Base-by-base conservation (phyloP, 2,113 vertebrate species). In the Colinus virginianus region DNA sequence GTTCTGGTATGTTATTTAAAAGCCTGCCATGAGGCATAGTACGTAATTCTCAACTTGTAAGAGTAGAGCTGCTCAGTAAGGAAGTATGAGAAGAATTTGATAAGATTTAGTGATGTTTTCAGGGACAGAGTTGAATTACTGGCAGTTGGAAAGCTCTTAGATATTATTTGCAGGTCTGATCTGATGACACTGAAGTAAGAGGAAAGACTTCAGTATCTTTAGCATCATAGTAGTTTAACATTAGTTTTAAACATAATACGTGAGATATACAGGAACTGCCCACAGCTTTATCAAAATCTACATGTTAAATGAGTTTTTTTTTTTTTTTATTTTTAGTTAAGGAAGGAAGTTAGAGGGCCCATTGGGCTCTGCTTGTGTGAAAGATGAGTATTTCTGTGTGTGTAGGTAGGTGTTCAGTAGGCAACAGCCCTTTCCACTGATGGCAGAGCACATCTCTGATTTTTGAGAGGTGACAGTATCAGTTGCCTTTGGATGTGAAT, bases 31-130 rank as follows among this genome's bases (percentile, higher is more conserved):
- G 66, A 96, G 87, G 88, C 71, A 88, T 76, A 83, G 84, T 85
- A 90, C 2, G 16, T 92, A 83, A 94, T 90, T 96, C 61, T 94
- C 84, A 89, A 88, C 64, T 90, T 81, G 6, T 92, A 92, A 85
- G 68, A 18, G 10, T 40, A 83, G 51, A 84, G 21, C 68, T 92
- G 82, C 71, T 94, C 92, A 83, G 68, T 79, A 92, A 88, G 64
- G 68, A 94, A 93, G 80, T 87, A 91, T 75, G 91, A 82, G 82
- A 95, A 92, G 82, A 94, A 93, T 95, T 94, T 94, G 68, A 71
- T 63, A 89, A 84, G 61, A 77, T 90, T 79, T 83, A 83, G 68
- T 74, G 56, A 83, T 80, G 79, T 89, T 93, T 93, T 91, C 84
- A 87, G 67, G 87, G 58, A 83, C 77, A 78, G 4, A 61, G n/a